Base-by-base conservation (phyloP, 2,888 invertebrate species). In the Camponotus fellah region DNA sequence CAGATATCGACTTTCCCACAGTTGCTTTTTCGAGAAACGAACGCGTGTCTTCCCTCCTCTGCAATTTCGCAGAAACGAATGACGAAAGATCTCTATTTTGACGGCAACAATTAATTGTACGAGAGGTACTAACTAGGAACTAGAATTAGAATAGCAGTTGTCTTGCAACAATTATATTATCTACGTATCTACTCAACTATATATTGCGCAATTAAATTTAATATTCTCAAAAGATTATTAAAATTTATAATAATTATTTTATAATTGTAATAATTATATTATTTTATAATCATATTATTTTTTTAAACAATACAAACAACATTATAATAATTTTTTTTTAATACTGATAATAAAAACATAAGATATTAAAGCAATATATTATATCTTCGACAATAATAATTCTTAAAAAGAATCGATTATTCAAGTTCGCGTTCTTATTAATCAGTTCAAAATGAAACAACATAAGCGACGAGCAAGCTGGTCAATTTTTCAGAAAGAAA, bases 1-100 rank as follows among this genome's bases (percentile, higher is more conserved):
- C 85, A 81, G 85, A 88, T 88, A 86, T 87, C 86, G 88, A 92
- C 91, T 92, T 93, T 93, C 92, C 91, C 93, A 93, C 93, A 91
- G 89, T 85, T 84, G 66, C 87, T 91, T 92, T 80, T 71, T 91
- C 87, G 88, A 87, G 88, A 87, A 89, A 86, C 86, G 77, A 87
- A 84, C 80, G 26, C 79, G 72, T 34, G 32, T 53, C 14, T 64
- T 68, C 49, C 10, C 75, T 66, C 58, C 40, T 56, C 14, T 14
- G 53, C 56, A 12, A 69, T 69, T 69, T 68, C 79, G 58, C 43
- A 58, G 69, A 79, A 43, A 75, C 3, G 56, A 68, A 68, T 37
- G 46, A 26, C 60, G 37, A 9, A 46, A 71, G 58, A 69, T 79
- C 12, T 26, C 37, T 69, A 26, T 46, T 53, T n/a, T 53, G n/a